These are phyloP conservation scores for Apus apus DNA, from an alignment of 2,113 vertebrate species.

Conservation along the genomic window DNA sequence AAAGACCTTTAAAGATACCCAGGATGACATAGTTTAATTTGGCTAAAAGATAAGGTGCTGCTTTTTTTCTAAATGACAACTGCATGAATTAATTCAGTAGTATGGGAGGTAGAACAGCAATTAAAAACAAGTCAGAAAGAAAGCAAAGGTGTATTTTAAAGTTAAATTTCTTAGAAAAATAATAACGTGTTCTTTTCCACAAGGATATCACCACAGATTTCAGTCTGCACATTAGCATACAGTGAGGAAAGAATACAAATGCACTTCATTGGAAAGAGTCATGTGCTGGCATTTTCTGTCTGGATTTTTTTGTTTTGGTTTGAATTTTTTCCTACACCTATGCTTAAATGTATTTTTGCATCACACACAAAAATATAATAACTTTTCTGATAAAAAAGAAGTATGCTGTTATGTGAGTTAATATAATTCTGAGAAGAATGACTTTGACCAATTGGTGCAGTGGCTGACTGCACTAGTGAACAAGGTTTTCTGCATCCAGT, in stretches of 20 bases:
- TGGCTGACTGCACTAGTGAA: constrained; percentile 69
- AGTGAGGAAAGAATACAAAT: background rate
- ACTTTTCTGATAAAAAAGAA: background rate
- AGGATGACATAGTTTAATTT: constrained; percentile 38
- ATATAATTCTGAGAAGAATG: constrained; percentile 68
- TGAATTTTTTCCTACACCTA: background rate
- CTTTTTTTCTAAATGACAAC: background rate
- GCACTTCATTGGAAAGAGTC: background rate
- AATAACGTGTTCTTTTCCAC: background rate
- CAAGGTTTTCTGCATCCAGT: constrained; percentile 60
- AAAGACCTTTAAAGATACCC: constrained; percentile 34
- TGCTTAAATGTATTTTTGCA: background rate
- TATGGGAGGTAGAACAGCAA: background rate
- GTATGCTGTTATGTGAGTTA: constrained; percentile 32
- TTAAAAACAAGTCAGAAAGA: constrained; percentile 18
- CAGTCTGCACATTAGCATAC: background rate
- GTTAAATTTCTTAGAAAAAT: background rate
- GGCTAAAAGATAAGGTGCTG: background rate
- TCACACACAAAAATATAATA: constrained; percentile 20
- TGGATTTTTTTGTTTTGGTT: background rate
- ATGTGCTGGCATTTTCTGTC: background rate
- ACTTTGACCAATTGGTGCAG: constrained; percentile 52
- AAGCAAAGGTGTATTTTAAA: constrained; percentile 22
- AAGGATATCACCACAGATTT: background rate
- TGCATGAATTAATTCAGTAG: background rate